Conservation (phyloP, 2,113 vertebrate species). For the Thamnaconus septentrionalis region DNA sequence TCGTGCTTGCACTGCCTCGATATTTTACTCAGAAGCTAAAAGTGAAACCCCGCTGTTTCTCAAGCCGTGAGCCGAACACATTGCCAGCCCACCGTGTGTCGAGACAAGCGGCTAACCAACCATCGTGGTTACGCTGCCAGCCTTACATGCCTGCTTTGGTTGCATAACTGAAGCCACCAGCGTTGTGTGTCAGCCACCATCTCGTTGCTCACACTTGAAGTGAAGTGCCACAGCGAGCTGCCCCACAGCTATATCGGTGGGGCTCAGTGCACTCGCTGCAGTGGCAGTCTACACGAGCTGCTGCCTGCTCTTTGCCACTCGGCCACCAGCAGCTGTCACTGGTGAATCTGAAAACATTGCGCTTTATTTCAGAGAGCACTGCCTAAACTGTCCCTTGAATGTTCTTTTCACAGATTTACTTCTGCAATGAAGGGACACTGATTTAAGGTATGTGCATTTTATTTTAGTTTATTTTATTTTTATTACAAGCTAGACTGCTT, state of each 20-base stretch:
- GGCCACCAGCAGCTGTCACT: constrained; percentile 20
- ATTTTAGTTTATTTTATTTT: neutral
- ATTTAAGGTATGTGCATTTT: constrained; percentile 39
- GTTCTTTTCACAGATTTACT: constrained; percentile 30
- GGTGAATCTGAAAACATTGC: neutral
- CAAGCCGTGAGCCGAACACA: neutral
- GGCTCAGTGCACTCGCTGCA: constrained; percentile 13
- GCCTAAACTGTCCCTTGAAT: neutral
- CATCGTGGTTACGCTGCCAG: constrained; percentile 5
- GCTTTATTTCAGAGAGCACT: neutral
- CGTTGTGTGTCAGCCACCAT: constrained; percentile 54
- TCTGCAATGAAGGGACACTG: constrained; percentile 33
- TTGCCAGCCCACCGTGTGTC: neutral
- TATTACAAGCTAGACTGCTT: neutral
- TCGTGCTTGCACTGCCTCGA: neutral
- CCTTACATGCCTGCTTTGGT: constrained; percentile 23
- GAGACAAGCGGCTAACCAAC: neutral
- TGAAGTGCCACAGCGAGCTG: constrained; percentile 18
- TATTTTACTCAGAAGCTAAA: neutral
- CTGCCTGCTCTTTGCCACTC: constrained; percentile 1
- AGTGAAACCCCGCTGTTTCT: neutral
- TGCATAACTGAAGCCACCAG: constrained; percentile 57
- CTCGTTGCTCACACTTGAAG: constrained; percentile 42
- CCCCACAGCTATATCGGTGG: constrained; percentile 26
- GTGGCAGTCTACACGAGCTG: constrained; percentile 21